Base-by-base conservation (phyloP, 2,888 invertebrate species). In the Volucella inflata region DNA sequence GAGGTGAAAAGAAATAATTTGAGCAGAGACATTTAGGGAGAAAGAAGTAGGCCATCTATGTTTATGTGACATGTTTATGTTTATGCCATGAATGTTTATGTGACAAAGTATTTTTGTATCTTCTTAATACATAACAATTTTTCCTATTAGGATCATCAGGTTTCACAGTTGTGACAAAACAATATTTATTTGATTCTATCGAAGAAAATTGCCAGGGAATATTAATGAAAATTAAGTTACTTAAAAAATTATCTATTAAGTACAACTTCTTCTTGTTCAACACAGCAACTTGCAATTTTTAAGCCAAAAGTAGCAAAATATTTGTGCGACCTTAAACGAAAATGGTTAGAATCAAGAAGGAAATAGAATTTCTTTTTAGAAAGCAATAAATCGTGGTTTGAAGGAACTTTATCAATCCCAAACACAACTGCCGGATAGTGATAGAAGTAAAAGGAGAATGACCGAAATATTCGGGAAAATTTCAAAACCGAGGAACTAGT, bases 71-170 rank as follows among this genome's bases (percentile, higher is more conserved):
- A n/a, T n/a, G n/a, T n/a, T n/a, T 44, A 21, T 44, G 46, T 17
- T 44, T 12, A 21, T 60, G 46, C 30, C 14, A 14, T 46, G 44
- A 46, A 62, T 30, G 30, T 62, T 21, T 50, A 48, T 6, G 64
- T 48, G 8, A 64, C 38, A 16, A 12, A 64, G 10, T 64, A 14
- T 14, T 9, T 36, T 10, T 64, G 14, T 10, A 36, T 64, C 38
- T 62, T 62, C n/a, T 14, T 30, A 8, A 48, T 62, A 36, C 46
- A 62, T 36, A 48, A 30, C n/a, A 53, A 53, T 53, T 53, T 53
- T n/a, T n/a, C n/a, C n/a, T n/a, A n/a, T n/a, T n/a, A n/a, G n/a
- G n/a, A n/a, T n/a, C n/a, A n/a, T n/a, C n/a, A n/a, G n/a, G n/a
- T n/a, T n/a, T n/a, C n/a, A n/a, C n/a, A n/a, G n/a, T n/a, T n/a